A percentile compares a stretch with the other conserved stretches of the same genome.
phyloP scores from a whole-genome alignment of 2,888 invertebrate genomes.

The Sialis lutaria region DNA sequence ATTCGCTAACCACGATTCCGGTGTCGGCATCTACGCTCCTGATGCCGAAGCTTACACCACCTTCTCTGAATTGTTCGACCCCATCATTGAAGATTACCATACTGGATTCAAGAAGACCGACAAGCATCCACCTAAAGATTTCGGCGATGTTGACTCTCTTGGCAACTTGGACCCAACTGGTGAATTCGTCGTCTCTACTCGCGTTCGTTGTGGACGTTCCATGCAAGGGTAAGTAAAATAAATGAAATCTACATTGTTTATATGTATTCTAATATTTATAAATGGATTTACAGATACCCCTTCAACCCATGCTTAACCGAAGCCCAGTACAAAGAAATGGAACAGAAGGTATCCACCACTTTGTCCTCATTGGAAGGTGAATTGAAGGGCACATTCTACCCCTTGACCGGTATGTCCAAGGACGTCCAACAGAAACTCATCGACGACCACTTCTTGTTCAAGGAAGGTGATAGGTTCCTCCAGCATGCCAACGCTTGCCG shows the following conservation, averaged over 20 bases:
- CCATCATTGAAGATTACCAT: constrained; percentile 96
- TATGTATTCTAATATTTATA: no score
- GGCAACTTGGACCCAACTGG: constrained; percentile 84
- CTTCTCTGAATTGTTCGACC: constrained; percentile 88
- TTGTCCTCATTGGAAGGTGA: constrained; percentile 72
- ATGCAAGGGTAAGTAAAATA: constrained; percentile 73
- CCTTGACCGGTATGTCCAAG: constrained; percentile 91
- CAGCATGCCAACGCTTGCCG: constrained; percentile 91
- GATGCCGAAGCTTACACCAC: constrained; percentile 90
- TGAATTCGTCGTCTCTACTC: constrained; percentile 86
- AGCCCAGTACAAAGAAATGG: constrained; percentile 96
- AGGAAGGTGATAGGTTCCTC: constrained; percentile 86
- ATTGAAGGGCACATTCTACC: constrained; percentile 88
- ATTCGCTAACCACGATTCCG: constrained; percentile 89
- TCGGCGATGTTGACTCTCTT: constrained; percentile 81
- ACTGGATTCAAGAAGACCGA: constrained; percentile 86
- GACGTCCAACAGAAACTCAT: constrained; percentile 90
- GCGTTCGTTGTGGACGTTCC: constrained; percentile 91
- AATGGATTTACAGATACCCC: constrained; percentile 59
- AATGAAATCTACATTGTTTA: no score
- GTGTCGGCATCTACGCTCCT: constrained; percentile 93
- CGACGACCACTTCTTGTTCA: constrained; percentile 96
- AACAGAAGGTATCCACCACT: constrained; percentile 69
- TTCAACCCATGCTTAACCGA: constrained; percentile 96
- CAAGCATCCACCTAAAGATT: constrained; percentile 86